Conservation (phyloP, 2,888 invertebrate genomes). For the Caenorhabditis sp. region DNA sequence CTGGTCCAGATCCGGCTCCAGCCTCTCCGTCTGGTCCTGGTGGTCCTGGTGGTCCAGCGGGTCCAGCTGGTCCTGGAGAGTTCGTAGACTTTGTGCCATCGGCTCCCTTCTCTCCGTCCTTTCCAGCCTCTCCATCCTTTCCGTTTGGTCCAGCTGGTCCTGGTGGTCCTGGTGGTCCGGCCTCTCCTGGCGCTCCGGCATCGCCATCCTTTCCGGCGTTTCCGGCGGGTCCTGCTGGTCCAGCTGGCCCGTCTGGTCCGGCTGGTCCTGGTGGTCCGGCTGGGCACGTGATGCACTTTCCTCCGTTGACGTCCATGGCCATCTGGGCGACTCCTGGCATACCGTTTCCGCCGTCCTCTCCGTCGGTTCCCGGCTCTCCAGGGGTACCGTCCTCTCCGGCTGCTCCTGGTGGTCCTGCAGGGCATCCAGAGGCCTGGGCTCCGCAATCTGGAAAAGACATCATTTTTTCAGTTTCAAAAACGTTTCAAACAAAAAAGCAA, state of each 20-base stretch:
- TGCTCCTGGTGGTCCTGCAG: constrained; percentile 69
- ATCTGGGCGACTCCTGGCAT: constrained; percentile 63
- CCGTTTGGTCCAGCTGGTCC: constrained; percentile 68
- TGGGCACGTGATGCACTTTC: constrained; percentile 66
- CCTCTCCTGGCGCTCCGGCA: constrained; percentile 46
- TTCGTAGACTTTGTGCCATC: constrained; percentile 57
- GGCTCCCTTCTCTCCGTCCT: constrained; percentile 68
- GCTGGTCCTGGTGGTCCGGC: constrained; percentile 62
- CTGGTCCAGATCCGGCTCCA: constrained; percentile 61
- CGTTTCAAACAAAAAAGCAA: neutral
- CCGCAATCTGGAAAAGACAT: constrained; percentile 62
- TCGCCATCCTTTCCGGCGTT: constrained; percentile 66
- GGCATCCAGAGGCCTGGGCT: constrained; percentile 66
- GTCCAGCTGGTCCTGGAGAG: constrained; percentile 63
- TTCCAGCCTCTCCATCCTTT: constrained; percentile 66
- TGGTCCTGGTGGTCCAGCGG: constrained; percentile 61
- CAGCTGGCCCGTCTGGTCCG: constrained; percentile 66
- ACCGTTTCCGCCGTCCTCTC: constrained; percentile 63
- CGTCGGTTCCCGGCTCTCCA: constrained; percentile 63
- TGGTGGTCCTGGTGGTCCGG: constrained; percentile 64
- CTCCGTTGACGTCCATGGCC: constrained; percentile 63
- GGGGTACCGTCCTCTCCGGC: constrained; percentile 57
- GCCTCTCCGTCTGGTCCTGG: constrained; percentile 63
- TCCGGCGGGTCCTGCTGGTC: constrained; percentile 67
- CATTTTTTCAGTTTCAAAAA: too few relatives aligned